phyloP scores from a whole-genome alignment of 2,888 invertebrate species.

The Slavum lentiscoides region DNA sequence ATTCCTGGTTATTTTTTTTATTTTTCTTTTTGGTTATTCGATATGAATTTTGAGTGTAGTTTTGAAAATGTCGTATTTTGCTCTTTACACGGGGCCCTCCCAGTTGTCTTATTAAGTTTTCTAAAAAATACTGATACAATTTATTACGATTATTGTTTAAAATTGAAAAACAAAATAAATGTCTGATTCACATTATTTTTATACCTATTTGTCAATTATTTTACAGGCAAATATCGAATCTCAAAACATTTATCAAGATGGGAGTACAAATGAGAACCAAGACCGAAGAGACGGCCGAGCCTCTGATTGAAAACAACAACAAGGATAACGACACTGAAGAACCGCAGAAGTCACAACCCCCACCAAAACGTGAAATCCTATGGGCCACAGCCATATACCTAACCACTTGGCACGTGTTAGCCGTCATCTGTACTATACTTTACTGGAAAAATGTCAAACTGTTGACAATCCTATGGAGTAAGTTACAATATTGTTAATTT shows the following conservation, averaged over 20 bases:
- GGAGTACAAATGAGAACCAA: conserved; percentile 44
- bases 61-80: no score
- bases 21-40: no score
- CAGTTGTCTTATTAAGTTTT: no score
- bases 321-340: neutral
- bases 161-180: no score
- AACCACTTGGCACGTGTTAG: conserved; percentile 37
- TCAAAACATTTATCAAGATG: conserved; percentile 33
- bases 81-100: no score
- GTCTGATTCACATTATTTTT: no score
- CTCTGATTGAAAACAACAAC: conserved; percentile 38
- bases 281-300: conserved; percentile 39
- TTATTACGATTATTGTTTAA: no score
- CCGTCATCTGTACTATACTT: conserved; percentile 38
- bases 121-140: no score
- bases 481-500: neutral
- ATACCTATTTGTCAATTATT: neutral
- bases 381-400: conserved; percentile 48
- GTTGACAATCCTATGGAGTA: conserved; percentile 32
- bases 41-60: no score
- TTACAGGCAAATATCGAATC: conserved; percentile 27
- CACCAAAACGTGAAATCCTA: conserved; percentile 44
- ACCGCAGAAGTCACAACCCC: conserved; percentile 22
- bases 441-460: conserved; percentile 45
- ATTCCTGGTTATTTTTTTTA: neutral